A percentile compares a stretch with the other conserved stretches of the same genome.
phyloP scores from a whole-genome alignment of 2,113 vertebrate species.

The Hoplias malabaricus region DNA sequence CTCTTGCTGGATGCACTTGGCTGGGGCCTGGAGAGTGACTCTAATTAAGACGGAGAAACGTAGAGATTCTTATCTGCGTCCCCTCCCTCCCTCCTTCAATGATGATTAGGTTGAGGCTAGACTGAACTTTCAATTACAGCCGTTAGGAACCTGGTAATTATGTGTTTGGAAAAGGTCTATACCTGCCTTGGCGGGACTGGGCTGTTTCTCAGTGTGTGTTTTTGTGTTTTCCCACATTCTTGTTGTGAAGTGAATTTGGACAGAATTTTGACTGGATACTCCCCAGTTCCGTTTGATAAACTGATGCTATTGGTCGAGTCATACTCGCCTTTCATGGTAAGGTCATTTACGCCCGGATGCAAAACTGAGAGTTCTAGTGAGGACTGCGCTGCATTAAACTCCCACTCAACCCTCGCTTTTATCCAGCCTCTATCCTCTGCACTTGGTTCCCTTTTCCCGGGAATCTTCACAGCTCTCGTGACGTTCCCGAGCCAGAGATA shows the following conservation, averaged over 20 bases:
- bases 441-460: background rate
- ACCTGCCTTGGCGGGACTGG: background rate
- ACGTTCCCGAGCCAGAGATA: slow-evolving; percentile 38
- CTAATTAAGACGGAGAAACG: slow-evolving; percentile 71
- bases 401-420: background rate
- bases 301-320: too few species aligned
- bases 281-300: background rate
- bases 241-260: background rate
- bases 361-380: background rate
- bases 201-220: background rate
- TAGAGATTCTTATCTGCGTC: slow-evolving; percentile 58
- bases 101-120: slow-evolving; percentile 60
- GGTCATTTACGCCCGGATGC: too few species aligned
- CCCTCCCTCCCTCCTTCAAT: slow-evolving; percentile 51
- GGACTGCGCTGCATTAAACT: background rate
- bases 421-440: background rate
- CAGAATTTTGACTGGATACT: background rate
- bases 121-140: slow-evolving; percentile 71
- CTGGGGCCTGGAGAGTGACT: slow-evolving; percentile 61
- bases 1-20: slow-evolving; percentile 55
- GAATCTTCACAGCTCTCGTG: background rate
- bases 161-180: slow-evolving; percentile 61
- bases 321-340: too few species aligned
- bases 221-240: too few species aligned
- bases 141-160: slow-evolving; percentile 69